Evolutionary conservation across 2,113 vertebrate species (phyloP).

Genomic region (mouse (Mus musculus)): GRCm39 chr12:46521501-46522000

Average conservation of each 20-base stretch:
- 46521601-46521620: not conserved
- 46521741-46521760: not conserved
- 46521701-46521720: not conserved
- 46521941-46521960: not conserved
- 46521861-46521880: not conserved
- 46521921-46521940: not conserved
- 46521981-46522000: not conserved
- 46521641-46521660: not conserved
- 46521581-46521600: not conserved
- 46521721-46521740: not conserved
- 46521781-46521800: not conserved
- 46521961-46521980: not conserved
- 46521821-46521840: not conserved
- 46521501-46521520: not conserved
- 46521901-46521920: not conserved
- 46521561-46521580: not conserved
- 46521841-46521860: not conserved
- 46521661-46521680: not conserved
- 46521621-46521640: not conserved
- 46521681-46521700: not conserved
- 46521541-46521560: not conserved
- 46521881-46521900: not conserved
- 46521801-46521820: not conserved
- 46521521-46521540: not conserved
- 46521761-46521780: too few species aligned